Percentiles rank a stretch among this genome's conserved stretches.
Evolutionary conservation across 2,113 vertebrate species (phyloP).

Genomic region (Apteryx mantelli): DNA sequence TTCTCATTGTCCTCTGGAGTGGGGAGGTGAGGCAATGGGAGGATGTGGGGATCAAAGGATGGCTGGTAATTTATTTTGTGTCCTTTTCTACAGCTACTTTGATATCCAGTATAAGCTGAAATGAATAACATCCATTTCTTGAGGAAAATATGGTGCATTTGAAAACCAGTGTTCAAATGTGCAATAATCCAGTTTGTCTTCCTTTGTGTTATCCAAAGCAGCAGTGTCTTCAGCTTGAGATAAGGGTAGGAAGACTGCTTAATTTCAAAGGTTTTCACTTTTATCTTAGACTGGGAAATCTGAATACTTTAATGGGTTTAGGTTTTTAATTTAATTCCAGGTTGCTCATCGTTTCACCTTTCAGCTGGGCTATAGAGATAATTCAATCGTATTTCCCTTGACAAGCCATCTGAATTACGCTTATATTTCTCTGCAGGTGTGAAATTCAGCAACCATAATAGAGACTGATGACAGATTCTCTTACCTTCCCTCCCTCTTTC

Average conservation of each 20-base stretch:
- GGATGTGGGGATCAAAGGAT: conserved; percentile 59
- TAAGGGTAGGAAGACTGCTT: conserved; percentile 65
- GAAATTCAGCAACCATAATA: conserved; percentile 24
- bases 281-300: conserved; percentile 68
- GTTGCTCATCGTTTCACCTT: conserved; percentile 73
- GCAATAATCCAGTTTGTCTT: conserved; percentile 62
- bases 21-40: neutral
- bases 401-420: conserved; percentile 51
- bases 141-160: conserved; percentile 58
- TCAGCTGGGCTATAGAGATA: conserved; percentile 68
- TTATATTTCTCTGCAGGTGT: conserved; percentile 47
- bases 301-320: conserved; percentile 71
- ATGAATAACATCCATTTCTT: conserved; percentile 57
- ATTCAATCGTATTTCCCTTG: conserved; percentile 71
- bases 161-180: conserved; percentile 62
- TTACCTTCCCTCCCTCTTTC: neutral
- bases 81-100: conserved; percentile 61
- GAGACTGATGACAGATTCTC: neutral
- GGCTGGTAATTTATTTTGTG: conserved; percentile 64
- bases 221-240: conserved; percentile 53
- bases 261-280: conserved; percentile 71
- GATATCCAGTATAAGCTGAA: conserved; percentile 61
- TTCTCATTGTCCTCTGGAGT: conserved; percentile 32
- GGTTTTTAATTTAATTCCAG: conserved; percentile 72
- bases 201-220: conserved; percentile 69